Evolutionary conservation across 30 jellyfish, hydroid and myxozoan genomes (phyloP), one percentile per base, ranked within the genome.

Genomic region (Hydra vulgaris): DNA sequence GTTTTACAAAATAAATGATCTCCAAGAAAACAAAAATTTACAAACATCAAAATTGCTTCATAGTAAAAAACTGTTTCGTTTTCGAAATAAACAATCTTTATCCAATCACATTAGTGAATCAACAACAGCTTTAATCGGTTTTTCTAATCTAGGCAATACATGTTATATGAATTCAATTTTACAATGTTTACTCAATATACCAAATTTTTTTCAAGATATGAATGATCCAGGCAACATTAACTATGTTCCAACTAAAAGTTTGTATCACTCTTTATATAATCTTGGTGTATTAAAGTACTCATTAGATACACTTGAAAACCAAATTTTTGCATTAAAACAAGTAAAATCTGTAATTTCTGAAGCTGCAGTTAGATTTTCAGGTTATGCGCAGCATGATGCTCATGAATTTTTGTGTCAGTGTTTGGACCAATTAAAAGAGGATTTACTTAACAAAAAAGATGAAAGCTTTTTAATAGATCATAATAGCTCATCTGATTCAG

Each of bases 321-420:
- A 88, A 69, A 56, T 73, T 17, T 17, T 8, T 68, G 54, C 85
- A 0, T 77, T 89, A 73, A 71, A 80, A 56, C 80, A 70, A 54
- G 85, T 89, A 52, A 89, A 89, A 71, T 69, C 79, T 23, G 95
- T 86, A 12, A 89, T 89, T 27, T 89, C 96, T 27, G 79, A 68
- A n/a, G 87, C 92, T 23, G 95, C 95, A 22, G 86, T 79, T 7
- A 66, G 95, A 23, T 89, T 89, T 55, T 89, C 95, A 12, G 96
- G 96, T 16, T 74, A 89, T 79, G 18, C 87, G 79, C 95, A 89
- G 74, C 96, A 89, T 80, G 97, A 89, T 79, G 97, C 97, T 7
- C 97, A 89, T 78, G 97, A 89, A 77, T 89, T 89, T 26, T 87
- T 89, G 27, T 89, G 97, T n/a, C 95, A 89, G n/a, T 89, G 97